Percentiles rank a stretch among this genome's conserved stretches.
Evolutionary conservation across 2,888 invertebrate genomes (phyloP).

Genomic region (Limnephilus rhombicus): DNA sequence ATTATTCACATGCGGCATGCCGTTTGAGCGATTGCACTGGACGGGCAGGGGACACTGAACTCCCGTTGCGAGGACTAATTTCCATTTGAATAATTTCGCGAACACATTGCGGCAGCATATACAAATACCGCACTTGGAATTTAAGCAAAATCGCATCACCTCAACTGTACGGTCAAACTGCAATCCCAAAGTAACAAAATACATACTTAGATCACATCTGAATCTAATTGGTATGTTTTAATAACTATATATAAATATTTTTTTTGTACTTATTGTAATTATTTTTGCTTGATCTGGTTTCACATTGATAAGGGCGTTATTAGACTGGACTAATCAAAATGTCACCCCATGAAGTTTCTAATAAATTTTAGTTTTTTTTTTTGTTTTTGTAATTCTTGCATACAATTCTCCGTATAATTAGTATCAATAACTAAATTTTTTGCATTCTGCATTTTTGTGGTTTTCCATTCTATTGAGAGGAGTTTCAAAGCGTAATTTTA

Average conservation of each 20-base stretch:
- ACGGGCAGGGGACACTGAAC: not conserved
- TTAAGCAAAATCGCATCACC: conserved; percentile 3
- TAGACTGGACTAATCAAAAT: too few species aligned
- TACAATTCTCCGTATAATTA: too few species aligned
- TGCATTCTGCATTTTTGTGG: too few species aligned
- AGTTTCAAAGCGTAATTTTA: too few species aligned
- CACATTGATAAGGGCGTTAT: too few species aligned
- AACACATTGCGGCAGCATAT: not conserved
- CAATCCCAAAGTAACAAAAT: not conserved
- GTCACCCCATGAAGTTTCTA: too few species aligned
- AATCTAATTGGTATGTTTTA: not conserved
- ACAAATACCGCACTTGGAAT: not conserved
- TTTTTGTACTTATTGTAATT: not conserved
- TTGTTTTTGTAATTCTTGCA: too few species aligned
- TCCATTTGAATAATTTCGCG: conserved; percentile 52
- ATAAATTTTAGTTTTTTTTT: too few species aligned
- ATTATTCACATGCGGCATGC: not conserved
- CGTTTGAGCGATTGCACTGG: not conserved
- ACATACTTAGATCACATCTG: not conserved
- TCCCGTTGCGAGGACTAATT: conserved; percentile 24
- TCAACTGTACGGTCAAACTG: not conserved
- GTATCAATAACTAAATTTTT: too few species aligned
- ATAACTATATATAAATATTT: not conserved
- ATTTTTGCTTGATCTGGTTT: too few species aligned
- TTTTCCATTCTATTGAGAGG: too few species aligned